Conservation (phyloP, 2,797 vertebrate species). For the Rallus crepitans region DNA sequence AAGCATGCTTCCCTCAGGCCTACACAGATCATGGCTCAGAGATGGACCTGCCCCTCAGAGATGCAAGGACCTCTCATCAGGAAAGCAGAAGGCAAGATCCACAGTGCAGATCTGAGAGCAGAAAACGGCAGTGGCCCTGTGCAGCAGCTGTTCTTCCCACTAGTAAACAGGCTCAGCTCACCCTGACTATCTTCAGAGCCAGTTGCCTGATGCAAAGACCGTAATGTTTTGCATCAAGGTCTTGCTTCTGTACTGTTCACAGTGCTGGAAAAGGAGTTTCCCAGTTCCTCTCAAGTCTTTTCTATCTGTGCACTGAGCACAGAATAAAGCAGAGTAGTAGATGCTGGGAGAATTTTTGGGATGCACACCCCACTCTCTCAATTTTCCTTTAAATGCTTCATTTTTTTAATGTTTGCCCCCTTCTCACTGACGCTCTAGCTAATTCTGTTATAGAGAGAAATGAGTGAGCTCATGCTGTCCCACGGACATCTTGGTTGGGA, state of each 20-base stretch:
- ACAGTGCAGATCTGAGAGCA: conserved; percentile 36
- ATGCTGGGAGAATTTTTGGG: not conserved
- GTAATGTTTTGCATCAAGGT: conserved; percentile 61
- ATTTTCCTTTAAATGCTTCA: not conserved
- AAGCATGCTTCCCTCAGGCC: not conserved
- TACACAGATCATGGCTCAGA: not conserved
- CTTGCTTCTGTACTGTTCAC: conserved; percentile 36
- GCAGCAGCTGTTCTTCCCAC: not conserved
- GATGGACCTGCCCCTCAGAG: not conserved
- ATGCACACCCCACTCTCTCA: not conserved
- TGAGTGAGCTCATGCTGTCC: not conserved
- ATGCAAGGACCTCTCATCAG: conserved; percentile 1
- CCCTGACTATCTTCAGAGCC: conserved; percentile 66
- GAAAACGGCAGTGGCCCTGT: not conserved
- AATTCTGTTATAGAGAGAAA: not conserved
- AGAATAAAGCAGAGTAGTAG: not conserved
- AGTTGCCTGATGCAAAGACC: conserved; percentile 62
- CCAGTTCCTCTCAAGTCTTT: not conserved
- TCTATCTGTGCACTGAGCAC: not conserved
- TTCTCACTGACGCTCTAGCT: not conserved
- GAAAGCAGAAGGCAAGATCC: conserved; percentile 42
- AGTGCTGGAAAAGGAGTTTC: conserved; percentile 53
- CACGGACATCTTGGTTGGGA: not conserved
- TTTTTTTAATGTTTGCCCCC: not conserved
- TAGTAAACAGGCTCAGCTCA: conserved; percentile 57